Conservation (phyloP, 1,140 invertebrate genomes). For the Dinoponera quadriceps region DNA sequence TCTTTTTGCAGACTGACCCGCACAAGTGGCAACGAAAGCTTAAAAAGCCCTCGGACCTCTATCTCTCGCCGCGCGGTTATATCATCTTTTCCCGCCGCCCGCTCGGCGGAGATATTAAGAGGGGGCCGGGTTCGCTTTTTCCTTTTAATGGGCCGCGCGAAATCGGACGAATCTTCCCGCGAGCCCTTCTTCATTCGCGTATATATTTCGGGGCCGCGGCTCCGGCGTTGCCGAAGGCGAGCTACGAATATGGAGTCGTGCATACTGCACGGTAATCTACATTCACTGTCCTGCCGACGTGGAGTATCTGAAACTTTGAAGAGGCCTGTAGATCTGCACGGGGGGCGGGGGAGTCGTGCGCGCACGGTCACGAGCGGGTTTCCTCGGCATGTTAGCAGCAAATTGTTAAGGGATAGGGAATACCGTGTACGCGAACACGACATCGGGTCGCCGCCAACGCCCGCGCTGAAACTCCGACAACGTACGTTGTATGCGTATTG, state of each 20-base stretch:
- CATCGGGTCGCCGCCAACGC: slow-evolving; percentile 52
- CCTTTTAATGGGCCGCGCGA: neutral
- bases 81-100: slow-evolving; percentile 62
- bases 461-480: slow-evolving; percentile 48
- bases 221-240: neutral
- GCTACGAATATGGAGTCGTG: slow-evolving; percentile 43
- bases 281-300: neutral
- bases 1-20: slow-evolving; percentile 85
- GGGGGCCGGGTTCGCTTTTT: slow-evolving; percentile 23
- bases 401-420: slow-evolving; percentile 82
- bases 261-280: slow-evolving; percentile 49
- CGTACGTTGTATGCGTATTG: slow-evolving; percentile 61
- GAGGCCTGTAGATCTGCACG: slow-evolving; percentile 62
- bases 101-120: slow-evolving; percentile 58
- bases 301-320: slow-evolving; percentile 72
- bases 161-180: too few species aligned
- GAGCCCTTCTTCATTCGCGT: too few species aligned
- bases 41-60: slow-evolving; percentile 72
- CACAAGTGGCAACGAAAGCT: slow-evolving; percentile 82
- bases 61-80: slow-evolving; percentile 39
- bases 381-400: slow-evolving; percentile 79
- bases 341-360: slow-evolving; percentile 43
- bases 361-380: slow-evolving; percentile 68
- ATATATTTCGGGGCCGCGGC: slow-evolving; percentile 10
- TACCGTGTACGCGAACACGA: slow-evolving; percentile 75